Base-by-base conservation (phyloP, 1,140 invertebrate genomes). In the Popillia japonica region DNA sequence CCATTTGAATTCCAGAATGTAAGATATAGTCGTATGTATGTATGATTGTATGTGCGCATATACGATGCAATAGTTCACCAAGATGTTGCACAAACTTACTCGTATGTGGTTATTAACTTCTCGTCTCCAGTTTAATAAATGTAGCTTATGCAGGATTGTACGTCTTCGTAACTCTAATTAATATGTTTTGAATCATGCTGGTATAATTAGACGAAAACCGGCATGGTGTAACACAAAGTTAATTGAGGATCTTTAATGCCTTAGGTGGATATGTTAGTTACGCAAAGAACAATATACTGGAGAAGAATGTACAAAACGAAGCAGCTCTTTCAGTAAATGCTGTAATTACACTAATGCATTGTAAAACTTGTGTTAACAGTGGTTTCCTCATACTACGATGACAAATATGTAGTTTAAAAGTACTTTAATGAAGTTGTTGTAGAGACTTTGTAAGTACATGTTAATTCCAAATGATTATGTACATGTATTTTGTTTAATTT, bases 331-430 rank as follows among this genome's bases (percentile, higher is more conserved):
- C n/a, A 14, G n/a, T 55, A 6, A 55, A 6, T 55, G 9, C 17
- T 55, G 48, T 17, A 55, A 55, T n/a, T 55, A 55, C 48, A 55
- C 48, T 55, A 55, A 55, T 55, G 48, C 48, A 55, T 17, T 55
- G n/a, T 3, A 55, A n/a, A 55, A 55, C 48, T 55, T 17, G 17
- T 55, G 6, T n/a, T 55, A n/a, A 55, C n/a, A 6, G 48, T 55
- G 2, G 6, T 55, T 55, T n/a, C 14, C 48, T n/a, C 17, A 6
- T 7, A 55, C 44, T 48, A n/a, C n/a, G 27, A 4, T 34, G 27
- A 34, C 27, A 34, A 34, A 34, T 34, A 34, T 4, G 1, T 34
- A 34, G 4, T 34, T 34, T 34, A 34, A 34, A 34, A 34, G 27
- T 34, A 34, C 27, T 4, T 34, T 2, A 34, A 34, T n/a, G n/a